Base-by-base conservation (phyloP, 2,888 invertebrate genomes). In the Dione vanillae region DNA sequence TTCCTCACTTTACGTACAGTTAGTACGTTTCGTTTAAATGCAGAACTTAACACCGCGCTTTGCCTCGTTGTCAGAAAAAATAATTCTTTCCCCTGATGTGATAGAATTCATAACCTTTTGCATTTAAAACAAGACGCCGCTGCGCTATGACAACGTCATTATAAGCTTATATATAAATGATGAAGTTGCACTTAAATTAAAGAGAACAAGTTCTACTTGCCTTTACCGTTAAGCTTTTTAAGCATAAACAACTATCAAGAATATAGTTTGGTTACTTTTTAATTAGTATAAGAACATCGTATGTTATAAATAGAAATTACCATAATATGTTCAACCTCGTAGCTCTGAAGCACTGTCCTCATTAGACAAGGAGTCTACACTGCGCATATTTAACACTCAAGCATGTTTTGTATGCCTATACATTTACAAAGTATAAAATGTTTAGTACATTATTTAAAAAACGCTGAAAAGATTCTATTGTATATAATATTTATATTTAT, bases 301-400 rank as follows among this genome's bases (percentile, higher is more conserved):
- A 64, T 59, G 12, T 64, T 49, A 64, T 51, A 64, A 49, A 49
- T 19, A 40, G 35, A 51, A 51, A 56, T 64, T 69, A 62, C n/a
- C 69, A 67, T 72, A 69, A 72, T 69, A 41, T 52, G 61, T 66
- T 65, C 65, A 62, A 27, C 45, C 61, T 54, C 19, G 56, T 43
- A 54, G 51, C 54, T 27, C 56, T 49, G 61, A 58, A 65, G 71
- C 37, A 58, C 20, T n/a, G 56, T 12, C 66, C 56, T 72, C 66
- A 65, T 62, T 72, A 69, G 47, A 61, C 47, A 45, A 69, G 71
- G 27, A 52, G 59, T 59, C 65, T 68, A 54, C 40, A 65, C 52
- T 47, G 67, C 11, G 65, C 65, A 69, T 69, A 72, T 69, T 69
- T 62, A 45, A 64, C 37, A 35, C 49, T 43, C 59, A 41, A 54